phyloP scores from a whole-genome alignment of 1,140 invertebrate genomes.

The Rhopalosiphum padi region DNA sequence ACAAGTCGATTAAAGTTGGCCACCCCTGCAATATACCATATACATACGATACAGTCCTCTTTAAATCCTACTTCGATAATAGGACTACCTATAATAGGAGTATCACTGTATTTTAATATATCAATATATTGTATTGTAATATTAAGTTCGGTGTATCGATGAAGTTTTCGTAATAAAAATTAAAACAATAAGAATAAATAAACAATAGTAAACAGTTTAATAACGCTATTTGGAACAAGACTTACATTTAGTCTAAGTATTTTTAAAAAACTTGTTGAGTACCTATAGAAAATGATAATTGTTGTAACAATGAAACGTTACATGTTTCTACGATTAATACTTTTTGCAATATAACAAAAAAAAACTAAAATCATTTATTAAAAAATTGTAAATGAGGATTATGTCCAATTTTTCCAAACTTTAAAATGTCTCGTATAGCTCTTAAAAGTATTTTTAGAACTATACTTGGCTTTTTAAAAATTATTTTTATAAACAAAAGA shows the following conservation, averaged over 20 bases:
- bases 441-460: not conserved
- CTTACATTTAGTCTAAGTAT: not conserved
- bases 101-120: not conserved
- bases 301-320: not conserved
- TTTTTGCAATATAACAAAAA: not conserved
- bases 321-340: not conserved
- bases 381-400: not conserved
- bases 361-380: not conserved
- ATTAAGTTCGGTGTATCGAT: not conserved
- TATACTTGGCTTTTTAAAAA: not conserved
- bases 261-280: not conserved
- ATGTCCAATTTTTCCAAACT: not conserved
- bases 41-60: not conserved
- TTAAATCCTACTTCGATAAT: not conserved
- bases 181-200: not conserved
- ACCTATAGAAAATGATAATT: too few relatives aligned
- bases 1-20: too few relatives aligned
- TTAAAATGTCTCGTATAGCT: too few relatives aligned
- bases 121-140: not conserved
- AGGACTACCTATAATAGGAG: not conserved
- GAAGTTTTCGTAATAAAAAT: not conserved
- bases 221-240: not conserved
- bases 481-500: too few relatives aligned
- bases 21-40: not conserved
- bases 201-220: not conserved